Evolutionary conservation across 2,888 invertebrate species (phyloP).

Genomic region (Drosophila eohydei): DNA sequence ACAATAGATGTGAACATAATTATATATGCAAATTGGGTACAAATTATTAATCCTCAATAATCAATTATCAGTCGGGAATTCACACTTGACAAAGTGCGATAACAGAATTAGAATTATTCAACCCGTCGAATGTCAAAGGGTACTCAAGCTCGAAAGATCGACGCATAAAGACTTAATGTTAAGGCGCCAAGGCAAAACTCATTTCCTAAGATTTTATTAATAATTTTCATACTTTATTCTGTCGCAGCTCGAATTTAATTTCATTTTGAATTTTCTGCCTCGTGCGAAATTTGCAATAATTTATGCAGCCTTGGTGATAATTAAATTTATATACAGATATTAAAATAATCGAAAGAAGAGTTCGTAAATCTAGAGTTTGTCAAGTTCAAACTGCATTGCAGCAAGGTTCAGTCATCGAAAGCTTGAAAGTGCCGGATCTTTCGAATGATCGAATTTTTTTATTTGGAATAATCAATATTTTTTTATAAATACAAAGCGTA

Average conservation of each 20-base stretch:
- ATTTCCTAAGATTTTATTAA: not conserved
- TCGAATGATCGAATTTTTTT: not conserved
- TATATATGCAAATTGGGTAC: constrained; percentile 1
- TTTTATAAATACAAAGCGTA: not conserved
- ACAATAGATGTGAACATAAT: not conserved
- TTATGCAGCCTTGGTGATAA: constrained; percentile 1
- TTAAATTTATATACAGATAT: not conserved
- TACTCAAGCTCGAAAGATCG: not conserved
- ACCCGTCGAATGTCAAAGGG: not conserved
- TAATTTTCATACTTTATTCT: not conserved
- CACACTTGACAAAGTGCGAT: not conserved
- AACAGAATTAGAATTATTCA: not conserved
- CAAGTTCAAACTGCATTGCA: constrained; percentile 1
- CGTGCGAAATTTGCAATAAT: not conserved
- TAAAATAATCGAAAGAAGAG: not conserved
- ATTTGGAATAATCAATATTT: not conserved
- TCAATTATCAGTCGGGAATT: not conserved
- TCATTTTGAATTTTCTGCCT: not conserved
- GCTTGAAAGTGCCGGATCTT: not conserved
- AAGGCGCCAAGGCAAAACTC: not conserved
- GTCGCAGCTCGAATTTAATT: not conserved
- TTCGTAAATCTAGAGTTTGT: not conserved
- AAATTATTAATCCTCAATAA: constrained; percentile 10
- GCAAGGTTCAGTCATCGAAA: constrained; percentile 1
- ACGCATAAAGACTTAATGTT: not conserved